Percentiles rank a stretch among this genome's conserved stretches.
phyloP scores from a whole-genome alignment of 2,113 vertebrate species.

The Candoia aspera region DNA sequence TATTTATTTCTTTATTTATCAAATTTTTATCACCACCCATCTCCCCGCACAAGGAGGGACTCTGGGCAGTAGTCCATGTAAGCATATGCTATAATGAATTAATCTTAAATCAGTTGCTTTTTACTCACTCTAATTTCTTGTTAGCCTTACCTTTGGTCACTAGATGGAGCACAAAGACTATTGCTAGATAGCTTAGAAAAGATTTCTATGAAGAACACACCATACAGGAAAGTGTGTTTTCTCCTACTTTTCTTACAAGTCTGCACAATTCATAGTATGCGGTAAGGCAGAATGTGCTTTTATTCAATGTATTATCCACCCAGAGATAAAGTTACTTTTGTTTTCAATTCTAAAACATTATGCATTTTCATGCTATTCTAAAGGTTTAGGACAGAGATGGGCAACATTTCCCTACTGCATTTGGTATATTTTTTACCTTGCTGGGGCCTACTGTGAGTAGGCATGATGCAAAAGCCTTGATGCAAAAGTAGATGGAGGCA shows the following conservation, averaged over 20 bases:
- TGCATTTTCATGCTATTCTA: background rate
- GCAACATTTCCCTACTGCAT: background rate
- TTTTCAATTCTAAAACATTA: background rate
- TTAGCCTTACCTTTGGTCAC: slow-evolving; percentile 21
- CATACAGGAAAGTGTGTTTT: background rate
- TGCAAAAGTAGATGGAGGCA: background rate
- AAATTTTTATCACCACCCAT: too few relatives aligned
- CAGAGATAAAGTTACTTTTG: background rate
- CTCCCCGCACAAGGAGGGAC: too few relatives aligned
- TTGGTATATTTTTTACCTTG: background rate
- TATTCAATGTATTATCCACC: background rate
- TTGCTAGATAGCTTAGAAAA: background rate
- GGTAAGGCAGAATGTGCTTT: background rate
- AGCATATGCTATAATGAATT: background rate
- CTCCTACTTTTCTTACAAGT: too few relatives aligned
- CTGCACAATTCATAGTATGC: background rate
- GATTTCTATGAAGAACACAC: fast-evolving
- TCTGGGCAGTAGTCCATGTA: background rate
- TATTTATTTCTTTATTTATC: too few relatives aligned
- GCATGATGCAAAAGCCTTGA: background rate
- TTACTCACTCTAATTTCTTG: fast-evolving
- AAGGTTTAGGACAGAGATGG: background rate
- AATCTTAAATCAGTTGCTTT: background rate
- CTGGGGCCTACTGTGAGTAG: background rate
- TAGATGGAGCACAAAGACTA: slow-evolving; percentile 62